A percentile compares a stretch with the other conserved stretches of the same genome.
phyloP scores from a whole-genome alignment of 2,888 invertebrate genomes.

The Julus scanicus region DNA sequence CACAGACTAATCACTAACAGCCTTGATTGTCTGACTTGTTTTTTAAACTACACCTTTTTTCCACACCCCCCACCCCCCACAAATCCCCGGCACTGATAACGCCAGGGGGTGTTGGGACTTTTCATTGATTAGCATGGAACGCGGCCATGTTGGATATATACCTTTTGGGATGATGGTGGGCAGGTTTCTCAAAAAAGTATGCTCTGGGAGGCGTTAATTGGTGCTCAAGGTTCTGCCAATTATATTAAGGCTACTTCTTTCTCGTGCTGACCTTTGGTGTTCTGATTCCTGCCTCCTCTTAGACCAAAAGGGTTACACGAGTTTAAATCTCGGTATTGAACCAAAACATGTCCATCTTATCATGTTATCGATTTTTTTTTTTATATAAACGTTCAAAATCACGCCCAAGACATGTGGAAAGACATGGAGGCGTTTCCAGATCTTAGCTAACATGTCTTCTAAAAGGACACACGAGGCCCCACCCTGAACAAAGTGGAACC shows the following conservation, averaged over 20 bases:
- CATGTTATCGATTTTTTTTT: no score
- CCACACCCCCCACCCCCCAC: background rate
- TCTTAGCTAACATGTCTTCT: no score
- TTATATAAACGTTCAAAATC: no score
- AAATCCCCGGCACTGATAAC: background rate
- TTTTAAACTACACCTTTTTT: constrained; percentile 43
- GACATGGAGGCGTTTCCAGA: no score
- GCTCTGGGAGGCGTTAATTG: background rate
- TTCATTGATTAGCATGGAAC: background rate
- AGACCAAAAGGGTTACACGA: background rate
- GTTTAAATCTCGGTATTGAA: no score
- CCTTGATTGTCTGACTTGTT: constrained; percentile 51
- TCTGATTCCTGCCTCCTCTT: no score
- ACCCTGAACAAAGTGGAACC: no score
- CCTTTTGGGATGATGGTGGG: background rate
- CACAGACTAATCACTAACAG: constrained; percentile 44
- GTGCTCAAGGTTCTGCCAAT: background rate
- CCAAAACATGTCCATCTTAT: no score
- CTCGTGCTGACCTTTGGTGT: background rate
- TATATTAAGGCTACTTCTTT: background rate
- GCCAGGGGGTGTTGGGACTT: background rate
- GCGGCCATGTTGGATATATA: background rate
- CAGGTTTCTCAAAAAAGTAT: background rate
- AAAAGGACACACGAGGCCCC: no score
- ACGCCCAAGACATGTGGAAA: no score